Evolutionary conservation across 2,797 vertebrate species (phyloP).

Genomic region (Choloepus didactylus): DNA sequence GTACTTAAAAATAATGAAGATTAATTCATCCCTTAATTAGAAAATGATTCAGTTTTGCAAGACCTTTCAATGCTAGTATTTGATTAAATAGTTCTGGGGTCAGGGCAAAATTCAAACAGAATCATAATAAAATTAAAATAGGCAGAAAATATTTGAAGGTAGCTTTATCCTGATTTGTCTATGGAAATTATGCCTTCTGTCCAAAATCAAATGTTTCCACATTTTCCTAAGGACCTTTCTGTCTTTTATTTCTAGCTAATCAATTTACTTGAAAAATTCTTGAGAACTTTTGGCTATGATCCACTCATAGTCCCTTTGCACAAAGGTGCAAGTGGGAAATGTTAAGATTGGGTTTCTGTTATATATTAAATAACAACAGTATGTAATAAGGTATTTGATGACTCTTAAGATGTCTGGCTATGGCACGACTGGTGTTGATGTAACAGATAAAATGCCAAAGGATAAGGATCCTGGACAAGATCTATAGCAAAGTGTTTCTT

Average conservation of each 20-base stretch:
- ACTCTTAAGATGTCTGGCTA: not conserved
- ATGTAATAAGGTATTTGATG: not conserved
- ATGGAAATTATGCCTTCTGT: not conserved
- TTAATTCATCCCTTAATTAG: not conserved
- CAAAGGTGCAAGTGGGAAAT: not conserved
- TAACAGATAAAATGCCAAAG: not conserved
- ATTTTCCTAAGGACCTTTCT: not conserved
- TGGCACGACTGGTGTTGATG: not conserved
- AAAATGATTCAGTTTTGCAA: not conserved
- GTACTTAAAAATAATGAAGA: not conserved
- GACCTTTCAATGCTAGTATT: not conserved
- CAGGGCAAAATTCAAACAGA: not conserved
- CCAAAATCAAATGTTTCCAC: not conserved
- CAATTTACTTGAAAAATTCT: not conserved
- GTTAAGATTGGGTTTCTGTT: not conserved
- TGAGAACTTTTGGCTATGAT: not conserved
- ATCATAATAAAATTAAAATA: conserved; percentile 25
- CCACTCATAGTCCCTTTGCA: not conserved
- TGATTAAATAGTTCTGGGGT: not conserved
- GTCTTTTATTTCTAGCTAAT: not conserved
- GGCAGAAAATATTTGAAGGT: not conserved
- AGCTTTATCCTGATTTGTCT: not conserved
- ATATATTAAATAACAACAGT: not conserved
- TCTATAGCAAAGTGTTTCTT: not conserved
- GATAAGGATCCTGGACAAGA: not conserved